Base-by-base conservation (phyloP, 2,888 invertebrate genomes). In the Caenorhabditis sp. region DNA sequence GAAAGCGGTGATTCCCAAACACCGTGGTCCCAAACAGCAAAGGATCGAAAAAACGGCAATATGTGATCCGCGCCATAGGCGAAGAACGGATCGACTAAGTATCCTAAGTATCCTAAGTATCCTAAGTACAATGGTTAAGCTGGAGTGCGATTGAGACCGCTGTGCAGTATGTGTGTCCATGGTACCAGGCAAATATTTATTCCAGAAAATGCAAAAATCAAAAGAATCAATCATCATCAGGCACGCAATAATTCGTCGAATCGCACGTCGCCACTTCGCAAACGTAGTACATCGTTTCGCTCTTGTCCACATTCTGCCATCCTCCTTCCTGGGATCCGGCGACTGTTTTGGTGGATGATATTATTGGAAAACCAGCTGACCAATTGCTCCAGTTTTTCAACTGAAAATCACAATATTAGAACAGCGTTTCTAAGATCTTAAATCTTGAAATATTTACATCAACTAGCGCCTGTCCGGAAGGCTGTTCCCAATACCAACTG, bases 251-350 rank as follows among this genome's bases (percentile, higher is more conserved):
- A 37, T 70, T 70, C 1, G 70, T 70, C 11, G 70, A 70, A 53
- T 70, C 70, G 37, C 70, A 70, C 13, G 60, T 51, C 3, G 53
- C 26, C 18, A 69, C 68, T 55, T 77, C 77, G 56, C 77, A 77
- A 26, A 77, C 22, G 56, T 77, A 77, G 35, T 58, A 55, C n/a
- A 20, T n/a, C 6, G 58, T 44, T 20, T 47, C 26, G 40, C 20
- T 20, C 47, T 32, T 55, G 15, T 20, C 56, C 6, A 32, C 32
- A 20, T 64, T 70, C 26, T 60, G 70, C 70, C 70, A 70, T 35
- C 70, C 60, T 0, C 55, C 51, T 0, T 26, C 1, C 35, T 71
- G 71, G 5, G 35, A 28, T 11, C 55, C 22, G 20, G 24, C 53
- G 3, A 50, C 53, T 1, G 71, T 64, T 5, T 47, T 55, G 4